Base-by-base conservation (phyloP, 2,797 vertebrate genomes). In the Tapirus indicus region DNA sequence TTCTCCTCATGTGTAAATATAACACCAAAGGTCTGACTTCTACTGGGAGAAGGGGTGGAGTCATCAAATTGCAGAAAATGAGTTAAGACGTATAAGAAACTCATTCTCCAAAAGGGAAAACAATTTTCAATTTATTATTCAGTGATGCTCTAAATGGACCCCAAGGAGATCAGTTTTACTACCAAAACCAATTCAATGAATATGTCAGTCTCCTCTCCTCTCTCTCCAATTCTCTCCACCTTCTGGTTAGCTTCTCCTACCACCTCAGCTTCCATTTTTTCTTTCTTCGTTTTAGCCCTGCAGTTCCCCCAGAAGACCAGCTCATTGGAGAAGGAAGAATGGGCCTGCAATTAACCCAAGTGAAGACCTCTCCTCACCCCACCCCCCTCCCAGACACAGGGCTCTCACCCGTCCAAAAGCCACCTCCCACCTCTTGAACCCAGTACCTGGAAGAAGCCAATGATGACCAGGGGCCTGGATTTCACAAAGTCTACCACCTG, bases 381-480 rank as follows among this genome's bases (percentile, higher is more conserved):
- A 11, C 1, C 2, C 41, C 23, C 3, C 5, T 49, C 21, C 75
- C 56, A 29, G 29, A 79, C 52, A 49, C 5, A 47, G 29, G 35
- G 27, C 38, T 32, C n/a, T 77, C 35, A 12, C 21, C 41, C 32
- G 1, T 2, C 9, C 0, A 41, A 77, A 87, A 85, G 60, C 32
- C 18, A 56, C 58, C 72, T 66, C 89, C 91, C 87, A n/a, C 1
- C n/a, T 74, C 54, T 79, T 64, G 35, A 68, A 9, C n/a, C 47
- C 54, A 21, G 35, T 98, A 99, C 99, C 99, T 99, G 99, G 94
- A 99, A 99, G 98, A 99, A 99, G 66, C 99, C 99, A 11, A 99
- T 96, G 93, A 99, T 99, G 68, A 98, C 98, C 95, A 99, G 94
- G 32, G 99, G 98, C 11, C 99, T 99, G 78, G 98, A 98, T 44